These are phyloP conservation scores for Holotrichia oblita DNA, from an alignment of 1,140 invertebrate genomes.

Conservation along the genomic window DNA sequence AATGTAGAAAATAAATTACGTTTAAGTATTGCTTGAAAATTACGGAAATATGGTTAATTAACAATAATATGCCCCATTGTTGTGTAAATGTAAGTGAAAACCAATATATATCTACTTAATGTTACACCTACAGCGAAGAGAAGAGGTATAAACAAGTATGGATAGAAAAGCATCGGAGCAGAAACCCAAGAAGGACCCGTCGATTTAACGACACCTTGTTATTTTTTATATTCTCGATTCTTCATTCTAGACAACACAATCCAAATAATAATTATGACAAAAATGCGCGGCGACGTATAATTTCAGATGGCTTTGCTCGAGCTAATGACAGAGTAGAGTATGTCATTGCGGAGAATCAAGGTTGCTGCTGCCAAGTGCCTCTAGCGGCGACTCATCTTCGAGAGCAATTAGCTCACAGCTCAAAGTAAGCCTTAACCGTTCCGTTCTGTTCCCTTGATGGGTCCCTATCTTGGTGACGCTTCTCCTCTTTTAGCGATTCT, in stretches of 20 bases:
- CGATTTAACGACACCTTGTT: conserved; percentile 53
- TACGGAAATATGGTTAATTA: too few species aligned
- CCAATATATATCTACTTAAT: too few species aligned
- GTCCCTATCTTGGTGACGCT: too few species aligned
- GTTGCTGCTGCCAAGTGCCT: conserved; percentile 48
- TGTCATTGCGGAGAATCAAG: conserved; percentile 48
- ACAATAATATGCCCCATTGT: too few species aligned
- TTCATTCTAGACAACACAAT: conserved; percentile 51
- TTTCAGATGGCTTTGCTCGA: conserved; percentile 49
- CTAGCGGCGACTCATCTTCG: conserved; percentile 45
- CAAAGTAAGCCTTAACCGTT: conserved; percentile 5
- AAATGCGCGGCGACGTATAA: conserved; percentile 51
- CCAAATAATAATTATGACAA: conserved; percentile 55
- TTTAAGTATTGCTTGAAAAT: too few species aligned
- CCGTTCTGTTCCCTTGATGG: neutral
- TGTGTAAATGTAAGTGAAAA: too few species aligned
- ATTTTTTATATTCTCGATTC: conserved; percentile 52
- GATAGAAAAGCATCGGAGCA: too few species aligned
- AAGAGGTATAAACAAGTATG: too few species aligned
- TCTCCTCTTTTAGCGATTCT: neutral
- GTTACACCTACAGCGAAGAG: too few species aligned
- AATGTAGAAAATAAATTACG: too few species aligned
- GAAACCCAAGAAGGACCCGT: neutral
- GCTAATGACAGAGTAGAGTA: conserved; percentile 51
- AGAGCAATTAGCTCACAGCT: conserved; percentile 45